Conservation (phyloP, 2,888 invertebrate species). For the Harpalus rubripes region DNA sequence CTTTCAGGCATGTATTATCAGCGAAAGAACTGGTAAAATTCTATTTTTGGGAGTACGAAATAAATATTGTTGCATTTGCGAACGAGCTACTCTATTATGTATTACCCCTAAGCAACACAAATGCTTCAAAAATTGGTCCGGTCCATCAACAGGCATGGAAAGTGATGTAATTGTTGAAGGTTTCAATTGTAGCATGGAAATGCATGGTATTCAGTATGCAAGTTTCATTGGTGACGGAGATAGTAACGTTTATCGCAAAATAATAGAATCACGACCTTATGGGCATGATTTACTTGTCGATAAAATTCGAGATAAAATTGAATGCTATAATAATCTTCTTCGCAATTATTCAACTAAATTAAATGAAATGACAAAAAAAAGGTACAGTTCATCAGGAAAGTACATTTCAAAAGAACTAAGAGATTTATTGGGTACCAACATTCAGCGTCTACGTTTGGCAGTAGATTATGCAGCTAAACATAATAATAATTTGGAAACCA, state of each 20-base stretch:
- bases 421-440: constrained; percentile 6
- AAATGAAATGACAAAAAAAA: constrained; percentile 18
- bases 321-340: constrained; percentile 22
- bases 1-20: constrained; percentile 57
- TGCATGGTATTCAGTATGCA: constrained; percentile 27
- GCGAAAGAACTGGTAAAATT: constrained; percentile 67
- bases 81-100: constrained; percentile 9
- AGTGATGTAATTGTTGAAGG: too few species aligned
- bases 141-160: too few species aligned
- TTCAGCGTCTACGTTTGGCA: background rate
- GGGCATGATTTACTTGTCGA: constrained; percentile 7
- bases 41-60: constrained; percentile 67
- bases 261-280: too few species aligned
- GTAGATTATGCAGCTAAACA: constrained; percentile 36
- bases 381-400: constrained; percentile 30
- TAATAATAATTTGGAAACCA: constrained; percentile 12
- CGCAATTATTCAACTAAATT: constrained; percentile 36
- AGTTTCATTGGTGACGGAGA: constrained; percentile 33
- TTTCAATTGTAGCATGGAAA: too few species aligned
- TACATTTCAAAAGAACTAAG: constrained; percentile 24
- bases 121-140: too few species aligned
- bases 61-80: too few species aligned
- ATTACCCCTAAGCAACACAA: too few species aligned
- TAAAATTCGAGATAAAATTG: too few species aligned
- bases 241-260: too few species aligned